Evolutionary conservation across 2,797 vertebrate genomes (phyloP).

Genomic region (Sebastes trivittatus): DNA sequence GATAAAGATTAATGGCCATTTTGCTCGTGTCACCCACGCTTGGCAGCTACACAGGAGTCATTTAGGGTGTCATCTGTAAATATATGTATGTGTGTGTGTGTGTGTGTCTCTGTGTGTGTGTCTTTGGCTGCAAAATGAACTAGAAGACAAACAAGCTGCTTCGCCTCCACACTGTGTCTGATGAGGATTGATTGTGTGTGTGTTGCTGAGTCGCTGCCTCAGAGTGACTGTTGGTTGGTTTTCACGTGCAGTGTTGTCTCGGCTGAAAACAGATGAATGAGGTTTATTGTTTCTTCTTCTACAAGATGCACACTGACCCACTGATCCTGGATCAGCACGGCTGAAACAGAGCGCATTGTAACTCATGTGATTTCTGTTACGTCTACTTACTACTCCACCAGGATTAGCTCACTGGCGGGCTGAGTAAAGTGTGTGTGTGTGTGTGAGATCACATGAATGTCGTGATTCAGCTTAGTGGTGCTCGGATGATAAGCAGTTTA

Average conservation of each 20-base stretch:
- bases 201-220: conserved; percentile 19
- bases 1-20: conserved; percentile 71
- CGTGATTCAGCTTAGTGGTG: background rate
- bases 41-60: conserved; percentile 53
- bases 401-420: conserved; percentile 18
- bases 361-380: conserved; percentile 48
- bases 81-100: conserved; percentile 7
- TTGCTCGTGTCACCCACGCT: conserved; percentile 34
- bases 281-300: conserved; percentile 36
- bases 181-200: conserved; percentile 60
- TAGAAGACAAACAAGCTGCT: conserved; percentile 45
- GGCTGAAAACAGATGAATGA: conserved; percentile 42
- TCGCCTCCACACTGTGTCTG: conserved; percentile 19
- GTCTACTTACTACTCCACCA: conserved; percentile 12
- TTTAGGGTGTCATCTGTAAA: conserved; percentile 50
- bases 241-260: background rate
- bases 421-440: background rate
- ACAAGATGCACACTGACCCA: conserved; percentile 45
- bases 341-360: conserved; percentile 1
- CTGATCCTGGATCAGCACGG: conserved; percentile 29
- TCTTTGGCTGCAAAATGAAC: conserved; percentile 38
- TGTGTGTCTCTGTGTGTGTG: conserved; percentile 2
- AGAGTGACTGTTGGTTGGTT: conserved; percentile 16
- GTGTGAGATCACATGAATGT: conserved; percentile 8
- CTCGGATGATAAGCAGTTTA: background rate